Conservation (phyloP, 2,797 vertebrate species). For the Vireo griseus region DNA sequence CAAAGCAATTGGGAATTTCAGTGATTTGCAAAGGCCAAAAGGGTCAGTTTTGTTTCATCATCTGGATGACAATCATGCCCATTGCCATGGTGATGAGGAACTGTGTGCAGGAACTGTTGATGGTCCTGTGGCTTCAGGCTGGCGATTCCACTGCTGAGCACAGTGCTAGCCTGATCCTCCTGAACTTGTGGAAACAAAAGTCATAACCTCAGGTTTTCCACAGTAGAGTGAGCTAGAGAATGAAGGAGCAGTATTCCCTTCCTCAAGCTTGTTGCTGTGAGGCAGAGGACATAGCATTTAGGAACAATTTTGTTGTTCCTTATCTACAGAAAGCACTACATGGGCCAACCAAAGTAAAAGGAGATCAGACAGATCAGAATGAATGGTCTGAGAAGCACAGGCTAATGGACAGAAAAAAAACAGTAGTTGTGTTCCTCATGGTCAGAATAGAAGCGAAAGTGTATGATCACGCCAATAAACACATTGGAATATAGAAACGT, state of each 20-base stretch:
- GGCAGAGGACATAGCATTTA: background rate
- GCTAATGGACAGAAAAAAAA: background rate
- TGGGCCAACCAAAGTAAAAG: background rate
- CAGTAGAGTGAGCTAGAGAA: background rate
- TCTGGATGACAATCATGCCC: accelerated
- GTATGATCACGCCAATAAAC: background rate
- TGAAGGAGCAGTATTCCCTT: background rate
- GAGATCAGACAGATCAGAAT: background rate
- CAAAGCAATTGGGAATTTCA: background rate
- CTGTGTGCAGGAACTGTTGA: background rate
- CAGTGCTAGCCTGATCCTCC: background rate
- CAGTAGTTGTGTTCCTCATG: background rate
- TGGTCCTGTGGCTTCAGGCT: background rate
- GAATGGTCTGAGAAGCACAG: background rate
- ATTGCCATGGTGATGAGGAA: background rate
- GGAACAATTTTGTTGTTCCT: background rate
- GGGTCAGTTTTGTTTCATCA: background rate
- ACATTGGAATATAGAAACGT: background rate
- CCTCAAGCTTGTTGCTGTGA: background rate
- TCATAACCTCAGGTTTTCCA: background rate
- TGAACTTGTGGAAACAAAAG: background rate
- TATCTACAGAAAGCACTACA: background rate
- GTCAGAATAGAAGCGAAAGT: background rate
- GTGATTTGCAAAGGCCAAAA: background rate
- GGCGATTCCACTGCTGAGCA: background rate